Evolutionary conservation across 2,113 vertebrate genomes (phyloP), one percentile per base, ranked within the genome.

Genomic region (Gadus chalcogrammus): DNA sequence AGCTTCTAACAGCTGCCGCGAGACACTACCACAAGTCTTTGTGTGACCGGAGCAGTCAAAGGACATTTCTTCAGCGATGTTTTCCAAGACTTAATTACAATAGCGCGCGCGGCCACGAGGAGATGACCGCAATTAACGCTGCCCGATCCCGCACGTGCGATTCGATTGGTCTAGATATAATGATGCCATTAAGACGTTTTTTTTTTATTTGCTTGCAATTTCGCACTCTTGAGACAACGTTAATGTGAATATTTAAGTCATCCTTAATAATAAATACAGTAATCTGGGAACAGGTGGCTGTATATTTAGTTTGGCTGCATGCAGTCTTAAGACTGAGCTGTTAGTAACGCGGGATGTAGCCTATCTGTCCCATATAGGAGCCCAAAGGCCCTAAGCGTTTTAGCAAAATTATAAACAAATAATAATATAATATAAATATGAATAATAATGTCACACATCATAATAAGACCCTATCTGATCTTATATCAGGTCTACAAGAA

Each of bases 131-230:
- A 94, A 96, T 97, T 94, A 92, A 88, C 89, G 85, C 92, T 91
- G 90, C 90, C 86, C 89, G 24, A 90, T 90, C 89, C 88, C 88
- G 56, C 89, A 91, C 90, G 60, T 69, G 67, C 55, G 52, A 67
- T 64, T 73, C 83, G 42, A 48, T 48, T 48, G 42, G 42, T 48
- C 42, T 48, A 2, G 5, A 48, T 9, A 94, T 94, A 93, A 88
- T 93, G 93, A 96, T 95, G 91, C 84, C 92, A 93, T 91, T 89
- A 92, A 91, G 91, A 90, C 93, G 91, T 94, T 93, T 94, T 93
- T 94, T 93, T 94, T 88, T 93, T 93, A 93, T 94, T 93, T 91
- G 88, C 80, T 89, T 91, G 24, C 85, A 92, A 94, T 95, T 93
- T 69, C 91, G 81, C 84, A 88, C 85, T 91, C 85, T 90, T 82